These are phyloP conservation scores for Amazona guildingii DNA, from an alignment of 2,113 vertebrate genomes.

Conservation along the genomic window DNA sequence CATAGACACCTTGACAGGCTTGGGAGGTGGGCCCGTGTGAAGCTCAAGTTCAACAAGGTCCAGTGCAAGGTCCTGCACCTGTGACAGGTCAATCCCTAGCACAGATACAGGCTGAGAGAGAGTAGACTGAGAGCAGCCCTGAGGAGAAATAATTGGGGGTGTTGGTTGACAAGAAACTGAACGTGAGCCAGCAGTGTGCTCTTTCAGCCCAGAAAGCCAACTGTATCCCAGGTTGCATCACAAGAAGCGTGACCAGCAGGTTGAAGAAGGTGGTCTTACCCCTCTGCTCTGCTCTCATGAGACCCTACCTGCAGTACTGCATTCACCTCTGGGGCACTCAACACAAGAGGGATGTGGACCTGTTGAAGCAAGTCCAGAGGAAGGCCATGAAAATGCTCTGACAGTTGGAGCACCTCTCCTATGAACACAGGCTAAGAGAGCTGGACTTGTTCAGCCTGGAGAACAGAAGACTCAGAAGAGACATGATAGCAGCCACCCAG, in stretches of 20 bases:
- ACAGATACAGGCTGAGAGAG: neutral
- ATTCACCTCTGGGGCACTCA: neutral
- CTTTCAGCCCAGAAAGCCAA: neutral
- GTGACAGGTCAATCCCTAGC: neutral
- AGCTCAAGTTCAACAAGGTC: neutral
- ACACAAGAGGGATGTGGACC: neutral
- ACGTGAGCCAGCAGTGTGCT: neutral
- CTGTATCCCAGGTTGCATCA: neutral
- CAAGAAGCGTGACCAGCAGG: neutral
- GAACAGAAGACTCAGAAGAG: neutral
- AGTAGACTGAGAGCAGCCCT: neutral
- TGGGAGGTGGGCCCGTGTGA: neutral
- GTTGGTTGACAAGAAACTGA: neutral
- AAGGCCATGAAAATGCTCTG: neutral
- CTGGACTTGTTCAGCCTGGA: neutral
- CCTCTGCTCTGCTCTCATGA: neutral
- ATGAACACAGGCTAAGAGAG: neutral
- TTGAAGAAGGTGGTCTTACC: neutral
- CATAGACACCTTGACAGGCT: neutral
- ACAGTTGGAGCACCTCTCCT: neutral
- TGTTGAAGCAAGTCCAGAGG: neutral
- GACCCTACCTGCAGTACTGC: neutral
- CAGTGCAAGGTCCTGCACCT: neutral
- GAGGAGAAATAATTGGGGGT: neutral
- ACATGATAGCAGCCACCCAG: neutral